phyloP scores from a whole-genome alignment of 2,797 vertebrate species.

The Phrynocephalus forsythii region DNA sequence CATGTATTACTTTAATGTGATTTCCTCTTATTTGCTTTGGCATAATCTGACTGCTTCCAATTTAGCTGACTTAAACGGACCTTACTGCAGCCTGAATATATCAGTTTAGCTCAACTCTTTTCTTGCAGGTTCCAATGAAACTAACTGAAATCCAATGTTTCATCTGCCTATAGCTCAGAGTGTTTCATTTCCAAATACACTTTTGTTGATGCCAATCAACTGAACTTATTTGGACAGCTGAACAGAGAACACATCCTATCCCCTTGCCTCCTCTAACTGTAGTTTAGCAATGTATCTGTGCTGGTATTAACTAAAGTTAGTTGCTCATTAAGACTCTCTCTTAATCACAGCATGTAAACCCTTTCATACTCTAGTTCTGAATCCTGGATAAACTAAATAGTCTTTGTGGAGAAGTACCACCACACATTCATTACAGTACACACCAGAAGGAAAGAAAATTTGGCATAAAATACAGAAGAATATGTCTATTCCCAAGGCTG shows the following conservation, averaged over 20 bases:
- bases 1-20: not conserved
- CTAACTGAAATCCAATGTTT: not conserved
- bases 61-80: not conserved
- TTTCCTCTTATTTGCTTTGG: not conserved
- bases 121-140: not conserved
- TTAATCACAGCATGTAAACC: not conserved
- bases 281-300: not conserved
- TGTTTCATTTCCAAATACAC: not conserved
- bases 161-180: not conserved
- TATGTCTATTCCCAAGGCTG: not conserved
- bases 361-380: not conserved
- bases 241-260: too few relatives aligned
- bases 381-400: not conserved
- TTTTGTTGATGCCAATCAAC: not conserved
- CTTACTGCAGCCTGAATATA: not conserved
- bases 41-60: not conserved
- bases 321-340: not conserved
- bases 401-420: not conserved
- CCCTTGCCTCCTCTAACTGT: too few relatives aligned
- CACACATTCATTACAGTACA: not conserved
- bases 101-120: not conserved
- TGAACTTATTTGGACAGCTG: not conserved
- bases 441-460: not conserved
- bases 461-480: not conserved
- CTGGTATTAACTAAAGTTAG: not conserved